A percentile compares a stretch with the other conserved stretches of the same genome.
Evolutionary conservation across 2,888 invertebrate genomes (phyloP).

Genomic region (Pyralis farinalis): DNA sequence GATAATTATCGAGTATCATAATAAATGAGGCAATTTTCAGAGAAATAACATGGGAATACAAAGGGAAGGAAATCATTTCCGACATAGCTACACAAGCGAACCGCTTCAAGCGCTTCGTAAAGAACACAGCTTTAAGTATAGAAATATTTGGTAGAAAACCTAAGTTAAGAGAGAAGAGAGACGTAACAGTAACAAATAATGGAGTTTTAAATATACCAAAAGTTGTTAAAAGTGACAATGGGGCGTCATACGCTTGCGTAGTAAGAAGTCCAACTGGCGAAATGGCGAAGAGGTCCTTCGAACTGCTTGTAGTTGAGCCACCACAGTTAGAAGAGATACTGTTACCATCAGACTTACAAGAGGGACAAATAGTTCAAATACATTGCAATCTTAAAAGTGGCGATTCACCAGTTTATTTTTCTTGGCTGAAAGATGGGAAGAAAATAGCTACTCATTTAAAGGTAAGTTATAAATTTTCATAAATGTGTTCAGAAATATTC

Average conservation of each 20-base stretch:
- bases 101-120: slow-evolving; percentile 55
- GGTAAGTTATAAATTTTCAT: no score
- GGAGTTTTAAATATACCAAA: slow-evolving; percentile 82
- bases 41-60: slow-evolving; percentile 74
- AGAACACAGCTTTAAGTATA: slow-evolving; percentile 50
- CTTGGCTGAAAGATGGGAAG: slow-evolving; percentile 85
- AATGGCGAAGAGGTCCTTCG: slow-evolving; percentile 86
- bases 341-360: slow-evolving; percentile 89
- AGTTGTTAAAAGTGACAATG: slow-evolving; percentile 84
- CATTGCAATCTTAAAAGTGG: slow-evolving; percentile 89
- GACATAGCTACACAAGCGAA: slow-evolving; percentile 44
- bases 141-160: slow-evolving; percentile 74
- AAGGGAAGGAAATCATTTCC: slow-evolving; percentile 64
- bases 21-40: slow-evolving; percentile 34
- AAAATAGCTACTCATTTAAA: slow-evolving; percentile 83
- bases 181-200: slow-evolving; percentile 47
- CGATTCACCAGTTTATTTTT: slow-evolving; percentile 86
- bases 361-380: slow-evolving; percentile 92
- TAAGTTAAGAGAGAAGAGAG: slow-evolving; percentile 67
- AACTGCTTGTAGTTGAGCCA: slow-evolving; percentile 86
- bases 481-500: no score
- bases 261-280: slow-evolving; percentile 88
- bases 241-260: slow-evolving; percentile 89
- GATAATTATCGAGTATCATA: no score
- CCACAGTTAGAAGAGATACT: slow-evolving; percentile 92